Base-by-base conservation (phyloP, 2,797 vertebrate species). In the Notoglanidium macrostoma region DNA sequence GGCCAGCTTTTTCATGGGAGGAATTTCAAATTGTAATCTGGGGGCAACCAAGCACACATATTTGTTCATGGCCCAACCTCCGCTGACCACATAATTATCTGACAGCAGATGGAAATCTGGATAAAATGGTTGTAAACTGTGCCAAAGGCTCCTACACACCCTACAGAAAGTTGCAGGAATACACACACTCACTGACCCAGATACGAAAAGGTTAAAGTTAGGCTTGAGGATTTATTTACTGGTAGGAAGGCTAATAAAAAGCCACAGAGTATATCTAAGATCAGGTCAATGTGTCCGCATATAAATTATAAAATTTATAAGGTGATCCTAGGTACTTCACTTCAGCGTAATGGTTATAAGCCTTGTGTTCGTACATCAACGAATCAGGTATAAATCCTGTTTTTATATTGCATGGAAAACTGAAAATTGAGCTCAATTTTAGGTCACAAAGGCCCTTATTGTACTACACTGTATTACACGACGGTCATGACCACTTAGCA, bases 1-100 rank as follows among this genome's bases (percentile, higher is more conserved):
- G 95, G 95, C 92, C 12, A 85, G 83, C 87, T 88, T 81, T 86
- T 94, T 93, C 95, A 95, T 91, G 95, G 93, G 95, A 96, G 95
- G 94, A 95, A 94, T 95, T 95, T 95, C 93, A 95, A 95, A 96
- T 96, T 96, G 95, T 95, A 95, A 96, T 96, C 94, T 94, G 90
- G 88, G 92, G 93, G 95, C 94, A 94, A 93, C 95, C 94, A 95
- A 94, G 95, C 93, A 94, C 94, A 92, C 94, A 93, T 95, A 95
- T 96, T 96, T 95, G 94, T 95, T 94, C 93, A 94, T 94, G 94
- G 93, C 95, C 95, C 92, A 94, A 92, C 92, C 94, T 95, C 91
- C 90, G 93, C 93, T 93, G 94, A 95, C 94, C 95, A 95, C 95
- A 95, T 96, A 95, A 96, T 95, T 92, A 91, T 92, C 81, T 85